These are phyloP conservation scores for Drosophila bipectinata DNA, from an alignment of 1,140 invertebrate genomes.

Conservation along the genomic window DNA sequence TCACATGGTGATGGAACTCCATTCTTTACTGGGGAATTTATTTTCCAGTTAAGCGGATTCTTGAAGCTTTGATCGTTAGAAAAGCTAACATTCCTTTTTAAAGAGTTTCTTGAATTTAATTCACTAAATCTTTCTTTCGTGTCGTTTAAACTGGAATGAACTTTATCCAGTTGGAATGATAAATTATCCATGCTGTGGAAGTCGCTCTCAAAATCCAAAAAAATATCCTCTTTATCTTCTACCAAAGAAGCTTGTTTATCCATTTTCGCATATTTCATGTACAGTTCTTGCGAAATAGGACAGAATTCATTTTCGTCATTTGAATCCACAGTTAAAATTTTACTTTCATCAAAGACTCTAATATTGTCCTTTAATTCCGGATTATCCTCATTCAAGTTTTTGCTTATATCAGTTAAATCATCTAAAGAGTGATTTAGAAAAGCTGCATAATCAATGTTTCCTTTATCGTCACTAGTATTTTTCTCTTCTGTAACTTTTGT, in stretches of 20 bases:
- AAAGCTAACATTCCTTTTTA: conserved; percentile 38
- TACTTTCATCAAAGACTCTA: conserved; percentile 7
- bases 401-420: conserved; percentile 41
- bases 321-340: neutral
- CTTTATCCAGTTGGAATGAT: conserved; percentile 7
- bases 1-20: neutral
- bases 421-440: conserved; percentile 1
- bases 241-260: neutral
- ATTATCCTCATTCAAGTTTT: neutral
- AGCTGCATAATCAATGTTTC: neutral
- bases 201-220: neutral
- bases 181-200: neutral
- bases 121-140: conserved; percentile 14
- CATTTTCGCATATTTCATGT: conserved; percentile 15
- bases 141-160: conserved; percentile 3
- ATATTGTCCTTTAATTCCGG: neutral
- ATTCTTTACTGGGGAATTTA: conserved; percentile 16
- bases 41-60: conserved; percentile 38
- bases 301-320: conserved; percentile 3
- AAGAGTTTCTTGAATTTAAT: conserved; percentile 24
- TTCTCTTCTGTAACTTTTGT: conserved; percentile 9
- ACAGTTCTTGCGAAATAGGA: conserved; percentile 28
- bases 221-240: neutral
- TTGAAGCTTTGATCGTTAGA: conserved; percentile 50
- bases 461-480: too few relatives aligned